phyloP scores from a whole-genome alignment of 2,113 vertebrate genomes.

The Sakesphorus luctuosus region DNA sequence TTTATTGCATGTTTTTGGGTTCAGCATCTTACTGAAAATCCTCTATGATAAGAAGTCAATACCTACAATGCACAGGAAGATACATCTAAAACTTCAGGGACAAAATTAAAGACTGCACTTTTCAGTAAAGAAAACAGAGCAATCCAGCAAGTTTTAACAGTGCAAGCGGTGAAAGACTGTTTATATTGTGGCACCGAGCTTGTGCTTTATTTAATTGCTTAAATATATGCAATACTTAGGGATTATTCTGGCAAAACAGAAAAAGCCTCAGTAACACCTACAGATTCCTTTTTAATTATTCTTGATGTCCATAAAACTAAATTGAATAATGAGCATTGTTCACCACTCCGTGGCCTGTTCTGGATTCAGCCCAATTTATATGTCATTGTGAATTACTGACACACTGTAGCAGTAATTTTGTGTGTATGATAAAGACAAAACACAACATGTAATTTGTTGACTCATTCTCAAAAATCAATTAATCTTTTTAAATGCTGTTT shows the following conservation, averaged over 20 bases:
- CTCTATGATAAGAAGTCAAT: not conserved
- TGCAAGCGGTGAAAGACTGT: not conserved
- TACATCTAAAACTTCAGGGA: not conserved
- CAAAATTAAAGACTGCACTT: not conserved
- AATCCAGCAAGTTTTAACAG: not conserved
- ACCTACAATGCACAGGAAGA: not conserved
- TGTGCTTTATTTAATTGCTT: not conserved
- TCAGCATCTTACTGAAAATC: not conserved
- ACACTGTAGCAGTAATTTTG: not conserved
- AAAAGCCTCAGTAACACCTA: not conserved
- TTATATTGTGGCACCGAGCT: not conserved
- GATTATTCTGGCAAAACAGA: not conserved
- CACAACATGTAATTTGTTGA: not conserved
- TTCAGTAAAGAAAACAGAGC: not conserved
- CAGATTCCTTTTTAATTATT: not conserved
- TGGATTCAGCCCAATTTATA: slow-evolving; percentile 14
- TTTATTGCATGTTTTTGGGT: not conserved
- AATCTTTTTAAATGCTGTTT: not conserved
- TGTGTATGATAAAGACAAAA: slow-evolving; percentile 4
- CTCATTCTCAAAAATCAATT: not conserved
- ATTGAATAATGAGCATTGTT: not conserved
- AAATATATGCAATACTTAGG: not conserved
- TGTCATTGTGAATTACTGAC: slow-evolving; percentile 5
- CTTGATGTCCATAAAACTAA: not conserved
- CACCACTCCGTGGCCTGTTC: not conserved